Conservation (phyloP, 37 sponge, comb jelly and placozoan genomes). For the Mnemiopsis leidyi region DNA sequence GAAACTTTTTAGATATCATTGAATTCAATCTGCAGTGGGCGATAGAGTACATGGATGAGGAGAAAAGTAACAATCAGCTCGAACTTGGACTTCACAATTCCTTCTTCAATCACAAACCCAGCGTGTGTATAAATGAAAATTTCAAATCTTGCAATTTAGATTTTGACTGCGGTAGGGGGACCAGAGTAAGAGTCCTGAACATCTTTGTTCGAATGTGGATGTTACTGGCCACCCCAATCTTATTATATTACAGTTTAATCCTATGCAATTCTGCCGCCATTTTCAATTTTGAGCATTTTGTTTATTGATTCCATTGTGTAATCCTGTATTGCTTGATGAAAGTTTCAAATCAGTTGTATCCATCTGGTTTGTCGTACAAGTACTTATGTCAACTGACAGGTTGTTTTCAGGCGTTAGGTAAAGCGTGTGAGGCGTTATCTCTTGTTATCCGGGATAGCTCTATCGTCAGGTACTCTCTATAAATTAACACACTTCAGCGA, state of each 20-base stretch:
- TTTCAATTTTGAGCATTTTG: too few relatives aligned
- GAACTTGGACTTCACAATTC: constrained; percentile 43
- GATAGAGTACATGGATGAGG: constrained; percentile 10
- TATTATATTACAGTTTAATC: too few relatives aligned
- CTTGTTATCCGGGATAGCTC: constrained; percentile 47
- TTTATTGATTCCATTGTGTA: not conserved
- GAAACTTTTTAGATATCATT: too few relatives aligned
- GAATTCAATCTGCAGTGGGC: constrained; percentile 12
- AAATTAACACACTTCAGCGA: too few relatives aligned
- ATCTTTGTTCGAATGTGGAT: too few relatives aligned
- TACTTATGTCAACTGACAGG: not conserved
- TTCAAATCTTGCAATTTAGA: not conserved
- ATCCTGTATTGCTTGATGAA: not conserved
- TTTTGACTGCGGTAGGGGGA: too few relatives aligned
- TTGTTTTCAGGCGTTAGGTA: constrained; percentile 2
- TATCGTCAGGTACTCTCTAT: not conserved
- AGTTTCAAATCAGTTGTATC: not conserved
- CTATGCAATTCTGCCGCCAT: too few relatives aligned
- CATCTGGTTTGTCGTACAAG: too few relatives aligned
- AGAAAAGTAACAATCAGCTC: constrained; percentile 22
- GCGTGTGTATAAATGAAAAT: too few relatives aligned
- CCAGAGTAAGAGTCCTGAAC: too few relatives aligned
- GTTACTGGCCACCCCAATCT: too few relatives aligned
- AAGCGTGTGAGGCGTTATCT: constrained; percentile 46
- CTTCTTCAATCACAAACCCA: constrained; percentile 33